Conservation (phyloP, 2,113 vertebrate species). For the Neodon shergylaensis region DNA sequence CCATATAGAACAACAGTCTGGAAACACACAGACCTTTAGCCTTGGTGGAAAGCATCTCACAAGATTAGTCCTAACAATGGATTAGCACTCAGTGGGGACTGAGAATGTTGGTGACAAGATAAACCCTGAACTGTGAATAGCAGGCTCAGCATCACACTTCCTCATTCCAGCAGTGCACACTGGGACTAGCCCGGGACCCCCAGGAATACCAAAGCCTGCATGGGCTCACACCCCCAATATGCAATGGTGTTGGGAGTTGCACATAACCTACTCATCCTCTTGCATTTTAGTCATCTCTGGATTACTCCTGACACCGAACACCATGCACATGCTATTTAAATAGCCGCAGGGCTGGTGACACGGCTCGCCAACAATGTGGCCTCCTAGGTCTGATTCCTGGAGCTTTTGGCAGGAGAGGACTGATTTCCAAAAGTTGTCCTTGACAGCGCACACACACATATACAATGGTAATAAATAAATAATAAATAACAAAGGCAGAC, state of each 20-base stretch:
- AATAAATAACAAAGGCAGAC: no score
- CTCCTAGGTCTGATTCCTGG: no score
- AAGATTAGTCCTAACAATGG: neutral
- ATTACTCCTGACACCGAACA: neutral
- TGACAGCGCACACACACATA: no score
- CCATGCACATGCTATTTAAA: neutral
- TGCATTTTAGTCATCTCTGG: neutral
- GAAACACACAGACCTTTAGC: neutral
- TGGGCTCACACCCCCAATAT: neutral
- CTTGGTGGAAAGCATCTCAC: neutral
- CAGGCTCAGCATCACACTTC: neutral
- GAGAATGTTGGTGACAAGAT: neutral
- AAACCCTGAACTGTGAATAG: neutral
- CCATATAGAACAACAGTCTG: neutral
- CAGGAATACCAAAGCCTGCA: neutral
- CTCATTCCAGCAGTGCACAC: fast-evolving
- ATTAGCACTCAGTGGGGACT: neutral
- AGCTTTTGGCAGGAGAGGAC: neutral
- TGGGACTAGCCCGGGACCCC: no score
- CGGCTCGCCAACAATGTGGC: no score
- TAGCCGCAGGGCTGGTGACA: neutral
- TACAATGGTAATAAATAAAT: no score
- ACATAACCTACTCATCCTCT: neutral
- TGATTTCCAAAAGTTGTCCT: neutral
- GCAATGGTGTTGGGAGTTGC: neutral